Conservation (phyloP, 2,113 vertebrate species). For the Martes martes region DNA sequence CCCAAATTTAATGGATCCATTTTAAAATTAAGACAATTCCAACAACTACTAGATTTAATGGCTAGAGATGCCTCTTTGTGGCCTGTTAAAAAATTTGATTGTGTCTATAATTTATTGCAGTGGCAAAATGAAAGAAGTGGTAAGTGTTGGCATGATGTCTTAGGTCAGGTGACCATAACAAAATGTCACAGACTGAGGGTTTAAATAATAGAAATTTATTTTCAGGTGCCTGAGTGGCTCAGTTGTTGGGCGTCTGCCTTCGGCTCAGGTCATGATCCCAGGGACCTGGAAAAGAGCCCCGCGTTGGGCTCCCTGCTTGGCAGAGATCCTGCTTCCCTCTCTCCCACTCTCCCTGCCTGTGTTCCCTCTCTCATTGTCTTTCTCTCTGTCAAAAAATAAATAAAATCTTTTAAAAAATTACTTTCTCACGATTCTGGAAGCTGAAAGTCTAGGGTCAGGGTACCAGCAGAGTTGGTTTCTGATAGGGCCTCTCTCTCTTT, state of each 20-base stretch:
- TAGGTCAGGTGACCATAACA: neutral
- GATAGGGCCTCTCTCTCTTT: neutral
- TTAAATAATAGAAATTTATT: neutral
- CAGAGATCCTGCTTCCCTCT: too few relatives aligned
- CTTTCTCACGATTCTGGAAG: neutral
- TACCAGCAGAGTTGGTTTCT: neutral
- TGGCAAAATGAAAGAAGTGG: neutral
- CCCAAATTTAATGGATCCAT: neutral
- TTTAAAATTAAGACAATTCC: neutral
- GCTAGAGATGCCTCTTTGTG: neutral
- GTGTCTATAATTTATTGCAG: neutral
- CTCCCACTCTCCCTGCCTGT: too few relatives aligned
- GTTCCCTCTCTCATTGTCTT: too few relatives aligned
- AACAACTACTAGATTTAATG: neutral
- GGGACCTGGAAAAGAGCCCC: too few relatives aligned
- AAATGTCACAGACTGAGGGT: neutral
- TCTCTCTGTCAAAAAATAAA: too few relatives aligned
- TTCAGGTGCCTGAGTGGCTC: neutral
- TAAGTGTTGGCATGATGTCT: neutral
- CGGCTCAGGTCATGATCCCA: too few relatives aligned
- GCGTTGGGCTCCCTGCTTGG: too few relatives aligned
- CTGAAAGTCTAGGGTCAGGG: neutral
- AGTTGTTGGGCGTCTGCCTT: too few relatives aligned
- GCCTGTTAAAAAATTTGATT: neutral
- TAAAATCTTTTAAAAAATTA: neutral